phyloP scores from a whole-genome alignment of 2,113 vertebrate genomes.

The Rana temporaria region DNA sequence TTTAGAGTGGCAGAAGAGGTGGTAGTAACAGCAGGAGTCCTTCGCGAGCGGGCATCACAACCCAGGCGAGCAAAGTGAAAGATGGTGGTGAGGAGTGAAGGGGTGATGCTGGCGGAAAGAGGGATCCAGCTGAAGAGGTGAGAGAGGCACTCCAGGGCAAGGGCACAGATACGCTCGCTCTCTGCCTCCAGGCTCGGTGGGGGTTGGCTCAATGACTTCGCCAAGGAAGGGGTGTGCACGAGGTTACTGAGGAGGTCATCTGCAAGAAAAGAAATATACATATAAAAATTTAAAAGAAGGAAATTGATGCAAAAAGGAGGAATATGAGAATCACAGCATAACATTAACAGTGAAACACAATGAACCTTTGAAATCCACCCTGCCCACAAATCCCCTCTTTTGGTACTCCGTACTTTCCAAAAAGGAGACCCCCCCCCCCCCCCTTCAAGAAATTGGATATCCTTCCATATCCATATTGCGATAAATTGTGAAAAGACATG shows the following conservation, averaged over 20 bases:
- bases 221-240: slow-evolving; percentile 86
- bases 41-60: slow-evolving; percentile 84
- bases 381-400: too few relatives aligned
- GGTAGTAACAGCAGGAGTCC: slow-evolving; percentile 71
- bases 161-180: slow-evolving; percentile 90
- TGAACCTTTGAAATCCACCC: too few relatives aligned
- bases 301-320: neutral
- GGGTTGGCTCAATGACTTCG: slow-evolving; percentile 89
- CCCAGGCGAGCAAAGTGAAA: slow-evolving; percentile 98
- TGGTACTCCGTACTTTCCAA: too few relatives aligned
- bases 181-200: slow-evolving; percentile 89
- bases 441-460: too few relatives aligned
- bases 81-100: slow-evolving; percentile 93
- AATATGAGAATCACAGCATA: neutral
- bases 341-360: too few relatives aligned
- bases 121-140: slow-evolving; percentile 99
- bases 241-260: slow-evolving; percentile 85
- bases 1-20: slow-evolving; percentile 63
- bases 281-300: neutral
- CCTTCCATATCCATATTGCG: too few relatives aligned
- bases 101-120: slow-evolving; percentile 94
- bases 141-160: slow-evolving; percentile 94
- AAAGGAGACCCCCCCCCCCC: too few relatives aligned
- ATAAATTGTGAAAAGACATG: too few relatives aligned
- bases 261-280: slow-evolving; percentile 31